Conservation (phyloP, 2,113 vertebrate species). For the Cheirogaleus medius region DNA sequence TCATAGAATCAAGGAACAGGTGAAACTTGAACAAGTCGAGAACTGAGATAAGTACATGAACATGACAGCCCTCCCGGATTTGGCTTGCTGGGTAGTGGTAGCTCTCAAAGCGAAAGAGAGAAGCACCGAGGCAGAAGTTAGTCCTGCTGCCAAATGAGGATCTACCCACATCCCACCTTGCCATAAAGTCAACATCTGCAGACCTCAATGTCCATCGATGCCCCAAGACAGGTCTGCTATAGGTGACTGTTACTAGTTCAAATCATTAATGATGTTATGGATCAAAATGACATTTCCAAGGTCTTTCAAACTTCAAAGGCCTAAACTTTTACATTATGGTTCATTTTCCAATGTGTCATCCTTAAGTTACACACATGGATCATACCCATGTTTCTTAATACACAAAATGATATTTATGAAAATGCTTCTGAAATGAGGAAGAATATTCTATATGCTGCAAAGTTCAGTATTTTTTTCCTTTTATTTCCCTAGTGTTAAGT, state of each 20-base stretch:
- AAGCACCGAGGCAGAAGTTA: not conserved
- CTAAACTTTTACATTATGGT: not conserved
- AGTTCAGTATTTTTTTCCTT: not conserved
- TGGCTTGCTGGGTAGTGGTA: not conserved
- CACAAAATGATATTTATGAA: not conserved
- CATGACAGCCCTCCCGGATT: not conserved
- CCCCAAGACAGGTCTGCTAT: not conserved
- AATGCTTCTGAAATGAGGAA: not conserved
- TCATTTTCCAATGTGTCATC: not conserved
- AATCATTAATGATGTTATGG: not conserved
- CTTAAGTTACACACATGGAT: not conserved
- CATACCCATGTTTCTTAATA: not conserved
- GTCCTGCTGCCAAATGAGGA: not conserved
- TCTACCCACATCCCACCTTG: not conserved
- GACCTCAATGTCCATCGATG: not conserved
- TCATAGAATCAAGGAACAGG: not conserved
- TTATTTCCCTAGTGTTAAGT: not conserved
- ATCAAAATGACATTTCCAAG: not conserved
- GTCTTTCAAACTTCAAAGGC: not conserved
- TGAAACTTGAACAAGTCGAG: not conserved
- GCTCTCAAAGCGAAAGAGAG: not conserved
- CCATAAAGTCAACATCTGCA: not conserved
- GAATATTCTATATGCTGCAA: not conserved
- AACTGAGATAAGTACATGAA: not conserved
- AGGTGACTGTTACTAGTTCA: not conserved